Evolutionary conservation across 2,113 vertebrate species (phyloP).

Genomic region (Delphinus delphis): DNA sequence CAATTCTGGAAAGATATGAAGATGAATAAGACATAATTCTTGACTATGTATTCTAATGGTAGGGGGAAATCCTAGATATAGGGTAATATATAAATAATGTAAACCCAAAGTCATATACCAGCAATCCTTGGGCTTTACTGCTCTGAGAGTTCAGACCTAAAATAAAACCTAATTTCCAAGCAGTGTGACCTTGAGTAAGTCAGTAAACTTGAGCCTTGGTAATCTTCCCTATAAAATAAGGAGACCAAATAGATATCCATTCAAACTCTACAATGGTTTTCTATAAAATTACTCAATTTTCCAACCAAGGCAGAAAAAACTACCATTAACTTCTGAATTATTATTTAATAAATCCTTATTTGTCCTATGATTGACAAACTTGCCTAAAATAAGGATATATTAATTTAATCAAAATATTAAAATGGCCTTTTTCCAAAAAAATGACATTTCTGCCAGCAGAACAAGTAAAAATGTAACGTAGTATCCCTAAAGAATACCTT

Average conservation of each 20-base stretch:
- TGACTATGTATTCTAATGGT: not conserved
- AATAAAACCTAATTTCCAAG: slow-evolving; percentile 39
- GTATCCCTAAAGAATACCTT: slow-evolving; percentile 87
- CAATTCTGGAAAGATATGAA: slow-evolving; percentile 27
- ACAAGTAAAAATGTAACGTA: slow-evolving; percentile 87
- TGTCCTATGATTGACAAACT: slow-evolving; percentile 60
- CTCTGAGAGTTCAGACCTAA: not conserved
- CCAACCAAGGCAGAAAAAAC: not conserved
- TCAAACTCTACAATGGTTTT: slow-evolving; percentile 34
- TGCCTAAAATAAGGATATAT: slow-evolving; percentile 72
- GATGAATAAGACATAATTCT: not conserved
- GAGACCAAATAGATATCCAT: slow-evolving; percentile 5
- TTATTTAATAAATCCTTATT: slow-evolving; percentile 66
- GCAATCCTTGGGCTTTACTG: not conserved
- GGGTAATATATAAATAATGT: not conserved
- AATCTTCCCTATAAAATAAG: slow-evolving; percentile 38
- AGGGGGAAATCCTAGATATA: slow-evolving; percentile 27
- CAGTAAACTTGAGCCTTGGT: slow-evolving; percentile 23
- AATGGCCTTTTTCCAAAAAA: slow-evolving; percentile 81
- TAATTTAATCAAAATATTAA: slow-evolving; percentile 82
- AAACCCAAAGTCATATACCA: not conserved
- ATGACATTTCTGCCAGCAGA: slow-evolving; percentile 90
- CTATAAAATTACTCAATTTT: slow-evolving; percentile 48
- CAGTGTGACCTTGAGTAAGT: not conserved
- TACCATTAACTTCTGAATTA: slow-evolving; percentile 64